phyloP scores from a whole-genome alignment of 1,140 invertebrate species.

The Lerema accius region DNA sequence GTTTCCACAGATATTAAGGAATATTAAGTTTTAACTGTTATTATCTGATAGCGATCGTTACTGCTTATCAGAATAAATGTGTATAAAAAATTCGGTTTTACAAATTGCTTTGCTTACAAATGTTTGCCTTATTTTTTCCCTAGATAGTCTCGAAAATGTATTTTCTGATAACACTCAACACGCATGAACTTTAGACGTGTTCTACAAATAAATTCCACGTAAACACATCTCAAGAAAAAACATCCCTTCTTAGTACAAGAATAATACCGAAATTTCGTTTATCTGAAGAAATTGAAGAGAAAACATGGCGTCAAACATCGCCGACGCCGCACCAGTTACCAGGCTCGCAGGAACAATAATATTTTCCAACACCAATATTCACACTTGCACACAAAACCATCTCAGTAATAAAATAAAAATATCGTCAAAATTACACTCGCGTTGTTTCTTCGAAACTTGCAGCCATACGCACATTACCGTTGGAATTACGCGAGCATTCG shows the following conservation, averaged over 20 bases:
- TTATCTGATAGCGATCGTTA: no score
- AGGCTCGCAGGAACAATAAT: slow-evolving; percentile 34
- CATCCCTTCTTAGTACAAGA: slow-evolving; percentile 8
- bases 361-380: slow-evolving; percentile 33
- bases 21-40: no score
- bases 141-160: no score
- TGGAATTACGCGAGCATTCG: no score
- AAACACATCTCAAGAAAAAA: slow-evolving; percentile 12
- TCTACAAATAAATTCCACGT: no score
- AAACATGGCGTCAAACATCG: slow-evolving; percentile 10
- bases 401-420: slow-evolving; percentile 28
- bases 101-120: no score
- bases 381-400: slow-evolving; percentile 33
- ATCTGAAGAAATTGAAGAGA: slow-evolving; percentile 12
- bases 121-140: no score
- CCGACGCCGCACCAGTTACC: neutral
- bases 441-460: neutral
- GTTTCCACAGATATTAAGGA: no score
- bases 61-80: no score
- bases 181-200: no score
- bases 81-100: no score
- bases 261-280: slow-evolving; percentile 15
- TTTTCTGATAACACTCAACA: no score
- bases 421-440: slow-evolving; percentile 43
- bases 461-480: neutral